Evolutionary conservation across 2,113 vertebrate species (phyloP).

Genomic region (Hemibagrus wyckioides): DNA sequence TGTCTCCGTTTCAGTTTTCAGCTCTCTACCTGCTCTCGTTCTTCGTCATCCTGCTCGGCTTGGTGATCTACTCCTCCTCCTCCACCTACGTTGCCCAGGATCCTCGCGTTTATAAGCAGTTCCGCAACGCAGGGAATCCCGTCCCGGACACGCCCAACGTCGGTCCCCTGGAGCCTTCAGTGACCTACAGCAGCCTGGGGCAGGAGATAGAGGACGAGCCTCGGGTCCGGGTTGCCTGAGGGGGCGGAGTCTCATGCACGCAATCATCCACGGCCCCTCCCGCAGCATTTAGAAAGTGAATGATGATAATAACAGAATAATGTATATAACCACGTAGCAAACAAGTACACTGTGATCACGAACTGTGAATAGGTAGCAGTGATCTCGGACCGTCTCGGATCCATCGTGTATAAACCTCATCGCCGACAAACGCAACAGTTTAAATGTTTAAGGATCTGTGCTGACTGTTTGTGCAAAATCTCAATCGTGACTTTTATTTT

Average conservation of each 20-base stretch:
- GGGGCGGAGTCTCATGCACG: constrained; percentile 41
- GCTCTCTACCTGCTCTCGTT: constrained; percentile 91
- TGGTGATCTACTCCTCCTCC: constrained; percentile 88
- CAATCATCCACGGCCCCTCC: constrained; percentile 63
- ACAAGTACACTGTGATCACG: constrained; percentile 67
- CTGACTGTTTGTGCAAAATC: constrained; percentile 57
- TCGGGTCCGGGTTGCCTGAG: constrained; percentile 81
- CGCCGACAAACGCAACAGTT: constrained; percentile 34
- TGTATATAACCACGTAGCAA: constrained; percentile 77
- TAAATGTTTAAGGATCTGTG: constrained; percentile 59
- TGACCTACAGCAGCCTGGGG: constrained; percentile 90
- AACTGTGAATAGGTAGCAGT: constrained; percentile 60
- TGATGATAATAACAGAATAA: constrained; percentile 58
- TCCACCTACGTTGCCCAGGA: constrained; percentile 92
- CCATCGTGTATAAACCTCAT: constrained; percentile 54
- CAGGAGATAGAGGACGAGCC: constrained; percentile 87
- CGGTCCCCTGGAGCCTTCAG: constrained; percentile 83
- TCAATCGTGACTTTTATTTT: constrained; percentile 54
- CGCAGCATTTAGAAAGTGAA: constrained; percentile 77
- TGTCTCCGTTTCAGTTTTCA: constrained; percentile 82
- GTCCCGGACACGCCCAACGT: constrained; percentile 74
- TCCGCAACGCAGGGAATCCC: constrained; percentile 85
- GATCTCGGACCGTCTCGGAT: constrained; percentile 56
- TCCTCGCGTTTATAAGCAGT: constrained; percentile 95
- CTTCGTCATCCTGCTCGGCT: constrained; percentile 87